Evolutionary conservation across 1,140 invertebrate genomes (phyloP).

Genomic region (Battus philenor): DNA sequence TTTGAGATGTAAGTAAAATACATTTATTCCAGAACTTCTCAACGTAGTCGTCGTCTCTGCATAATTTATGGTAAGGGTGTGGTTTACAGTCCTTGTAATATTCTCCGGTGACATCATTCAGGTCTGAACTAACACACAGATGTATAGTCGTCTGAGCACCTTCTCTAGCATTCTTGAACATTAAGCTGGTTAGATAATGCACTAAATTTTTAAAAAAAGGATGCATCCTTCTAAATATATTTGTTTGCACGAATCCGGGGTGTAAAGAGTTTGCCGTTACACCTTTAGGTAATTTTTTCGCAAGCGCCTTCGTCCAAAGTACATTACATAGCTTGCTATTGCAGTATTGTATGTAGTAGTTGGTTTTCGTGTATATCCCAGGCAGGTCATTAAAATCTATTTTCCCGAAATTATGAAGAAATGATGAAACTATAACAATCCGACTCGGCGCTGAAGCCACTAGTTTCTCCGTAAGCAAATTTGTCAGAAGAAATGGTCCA

Average conservation of each 20-base stretch:
- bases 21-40: conserved; percentile 40
- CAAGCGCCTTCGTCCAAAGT: conserved; percentile 80
- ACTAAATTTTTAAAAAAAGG: conserved; percentile 10
- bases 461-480: conserved; percentile 77
- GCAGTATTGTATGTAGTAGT: conserved; percentile 67
- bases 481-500: conserved; percentile 81
- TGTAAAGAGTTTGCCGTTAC: conserved; percentile 77
- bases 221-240: conserved; percentile 71
- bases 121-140: conserved; percentile 35
- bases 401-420: conserved; percentile 69
- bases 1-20: conserved; percentile 6
- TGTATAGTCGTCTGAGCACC: conserved; percentile 82
- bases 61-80: conserved; percentile 13
- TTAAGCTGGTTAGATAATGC: conserved; percentile 45
- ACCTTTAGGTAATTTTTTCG: conserved; percentile 73
- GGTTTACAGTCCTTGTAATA: conserved; percentile 55
- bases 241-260: conserved; percentile 79
- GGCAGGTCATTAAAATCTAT: conserved; percentile 80
- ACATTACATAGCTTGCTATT: conserved; percentile 82
- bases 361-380: conserved; percentile 71
- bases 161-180: conserved; percentile 77
- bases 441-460: conserved; percentile 70
- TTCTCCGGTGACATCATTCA: conserved; percentile 40
- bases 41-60: conserved; percentile 29
- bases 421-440: conserved; percentile 83